Base-by-base conservation (phyloP, 2,113 vertebrate genomes). In the Pachypanchax playfairii region DNA sequence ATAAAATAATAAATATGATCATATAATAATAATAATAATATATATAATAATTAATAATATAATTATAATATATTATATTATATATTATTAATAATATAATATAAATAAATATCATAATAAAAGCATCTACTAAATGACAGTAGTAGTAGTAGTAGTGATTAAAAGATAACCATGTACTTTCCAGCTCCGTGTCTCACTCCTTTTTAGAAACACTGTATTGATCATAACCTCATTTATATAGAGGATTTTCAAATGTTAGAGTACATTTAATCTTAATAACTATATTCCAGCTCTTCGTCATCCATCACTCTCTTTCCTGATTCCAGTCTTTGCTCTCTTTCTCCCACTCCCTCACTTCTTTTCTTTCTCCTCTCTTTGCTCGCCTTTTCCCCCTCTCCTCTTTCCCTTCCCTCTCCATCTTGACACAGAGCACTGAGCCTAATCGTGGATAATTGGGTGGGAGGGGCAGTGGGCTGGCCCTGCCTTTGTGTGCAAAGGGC, bases 401-500 rank as follows among this genome's bases (percentile, higher is more conserved):
- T 29, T 60, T 65, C 69, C 79, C 91, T 88, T 91, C 93, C 91
- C 94, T 93, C 96, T 94, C 94, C 95, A 96, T 95, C 97, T 99
- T 98, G 95, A 98, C 96, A 98, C 93, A 94, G 95, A 94, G 93
- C 94, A 98, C 93, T 98, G 96, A 98, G 96, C 95, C 96, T 98
- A 98, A 98, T 99, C 96, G 93, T 94, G 94, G 94, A 96, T 99
- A 99, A 99, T 99, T 98, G 94, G 94, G 93, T 94, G 94, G 97
- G 97, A 96, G 97, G 96, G 92, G 94, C 95, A 93, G 94, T 93
- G 94, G 96, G 96, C 91, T 80, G 95, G 94, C 91, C 93, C 92
- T 89, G 91, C 93, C 94, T 96, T 99, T 98, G 96, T 98, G 95
- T 94, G 94, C 96, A 95, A 94, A 96, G 96, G 95, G 95, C 96